Evolutionary conservation across 2,797 vertebrate genomes (phyloP).

Genomic region (Pyrrhura leucotis): DNA sequence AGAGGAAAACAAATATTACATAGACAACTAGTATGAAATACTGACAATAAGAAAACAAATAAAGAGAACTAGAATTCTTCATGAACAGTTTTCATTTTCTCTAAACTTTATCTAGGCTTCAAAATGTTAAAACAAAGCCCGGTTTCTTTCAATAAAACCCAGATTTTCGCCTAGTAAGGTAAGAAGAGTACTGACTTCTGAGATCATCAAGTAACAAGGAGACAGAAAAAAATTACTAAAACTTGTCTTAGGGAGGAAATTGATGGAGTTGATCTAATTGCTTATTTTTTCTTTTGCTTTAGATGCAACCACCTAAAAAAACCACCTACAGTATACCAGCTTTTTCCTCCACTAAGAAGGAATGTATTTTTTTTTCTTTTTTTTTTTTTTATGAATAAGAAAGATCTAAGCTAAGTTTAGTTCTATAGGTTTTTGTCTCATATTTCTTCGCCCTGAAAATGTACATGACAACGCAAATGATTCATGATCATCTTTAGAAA

Average conservation of each 20-base stretch:
- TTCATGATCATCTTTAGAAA: not conserved
- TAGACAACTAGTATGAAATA: not conserved
- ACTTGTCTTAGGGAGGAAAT: fast-evolving
- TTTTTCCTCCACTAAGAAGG: not conserved
- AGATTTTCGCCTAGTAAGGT: not conserved
- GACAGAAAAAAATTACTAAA: not conserved
- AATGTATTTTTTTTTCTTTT: not conserved
- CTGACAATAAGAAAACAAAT: not conserved
- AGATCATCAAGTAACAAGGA: not conserved
- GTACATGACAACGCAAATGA: not conserved
- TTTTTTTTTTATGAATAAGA: not conserved
- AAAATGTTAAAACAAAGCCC: not conserved
- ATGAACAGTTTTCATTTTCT: not conserved
- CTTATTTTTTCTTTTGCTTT: not conserved
- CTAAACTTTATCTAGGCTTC: not conserved
- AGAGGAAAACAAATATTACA: not conserved
- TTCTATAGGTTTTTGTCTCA: not conserved
- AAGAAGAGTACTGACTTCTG: not conserved
- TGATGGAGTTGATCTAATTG: not conserved
- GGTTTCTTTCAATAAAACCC: not conserved
- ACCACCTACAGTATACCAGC: fast-evolving
- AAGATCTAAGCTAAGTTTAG: not conserved
- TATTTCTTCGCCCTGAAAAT: not conserved
- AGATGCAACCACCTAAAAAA: not conserved
- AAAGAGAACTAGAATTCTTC: not conserved